phyloP scores from a whole-genome alignment of 2,113 vertebrate species.

The Hyperoodon ampullatus region DNA sequence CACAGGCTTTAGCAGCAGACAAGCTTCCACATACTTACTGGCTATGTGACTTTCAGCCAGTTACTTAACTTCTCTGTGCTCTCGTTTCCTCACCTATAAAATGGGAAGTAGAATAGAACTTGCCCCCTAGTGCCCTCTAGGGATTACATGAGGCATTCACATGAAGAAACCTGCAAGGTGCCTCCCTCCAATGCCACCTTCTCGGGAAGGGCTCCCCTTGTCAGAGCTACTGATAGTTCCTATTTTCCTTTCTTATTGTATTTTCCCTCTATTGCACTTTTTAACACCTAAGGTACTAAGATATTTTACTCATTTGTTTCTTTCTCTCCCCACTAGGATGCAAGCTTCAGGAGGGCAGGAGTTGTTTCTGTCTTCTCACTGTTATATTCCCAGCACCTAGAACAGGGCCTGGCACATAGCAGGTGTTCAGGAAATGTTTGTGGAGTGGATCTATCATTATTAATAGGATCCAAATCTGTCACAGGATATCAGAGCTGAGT shows the following conservation, averaged over 20 bases:
- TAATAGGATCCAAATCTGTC: neutral
- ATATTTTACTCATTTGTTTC: neutral
- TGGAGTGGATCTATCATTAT: neutral
- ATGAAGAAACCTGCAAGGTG: neutral
- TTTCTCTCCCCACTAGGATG: neutral
- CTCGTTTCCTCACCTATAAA: neutral
- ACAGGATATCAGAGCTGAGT: neutral
- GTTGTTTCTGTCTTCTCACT: neutral
- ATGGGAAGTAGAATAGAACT: neutral
- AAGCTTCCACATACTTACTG: neutral
- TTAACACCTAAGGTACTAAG: neutral
- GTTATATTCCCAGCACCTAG: neutral
- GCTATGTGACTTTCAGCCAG: neutral
- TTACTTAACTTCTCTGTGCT: constrained; percentile 2
- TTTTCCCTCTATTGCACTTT: neutral
- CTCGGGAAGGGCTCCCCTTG: neutral
- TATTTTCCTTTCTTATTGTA: neutral
- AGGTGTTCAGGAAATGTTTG: neutral
- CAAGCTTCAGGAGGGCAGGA: neutral
- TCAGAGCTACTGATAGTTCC: neutral
- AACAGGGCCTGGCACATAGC: neutral
- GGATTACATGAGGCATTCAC: neutral
- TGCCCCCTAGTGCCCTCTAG: neutral
- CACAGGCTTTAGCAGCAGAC: neutral
- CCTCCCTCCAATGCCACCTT: neutral